These are phyloP conservation scores for Cyrtodaria siliqua DNA, from an alignment of 2,888 invertebrate genomes.

Conservation along the genomic window DNA sequence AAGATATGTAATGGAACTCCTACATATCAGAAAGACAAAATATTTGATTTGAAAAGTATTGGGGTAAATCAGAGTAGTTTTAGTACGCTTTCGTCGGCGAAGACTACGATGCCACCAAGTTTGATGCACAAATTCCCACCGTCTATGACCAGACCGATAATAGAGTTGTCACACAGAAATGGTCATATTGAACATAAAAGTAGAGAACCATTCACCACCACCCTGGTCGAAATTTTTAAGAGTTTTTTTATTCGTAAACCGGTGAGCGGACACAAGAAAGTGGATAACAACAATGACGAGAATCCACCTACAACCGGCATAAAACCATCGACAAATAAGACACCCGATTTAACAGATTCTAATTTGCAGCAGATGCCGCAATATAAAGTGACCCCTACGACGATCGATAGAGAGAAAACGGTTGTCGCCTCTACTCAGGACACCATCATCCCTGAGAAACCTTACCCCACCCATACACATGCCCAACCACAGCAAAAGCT, in stretches of 20 bases:
- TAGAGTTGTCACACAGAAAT: slow-evolving; percentile 64
- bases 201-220: slow-evolving; percentile 62
- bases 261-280: slow-evolving; percentile 42
- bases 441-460: slow-evolving; percentile 71
- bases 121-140: slow-evolving; percentile 33
- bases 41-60: slow-evolving; percentile 85
- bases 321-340: background rate
- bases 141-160: slow-evolving; percentile 36
- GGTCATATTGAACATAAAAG: slow-evolving; percentile 70
- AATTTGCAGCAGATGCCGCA: background rate
- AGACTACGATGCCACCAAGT: slow-evolving; percentile 42
- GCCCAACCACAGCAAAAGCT: slow-evolving; percentile 45
- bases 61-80: slow-evolving; percentile 61
- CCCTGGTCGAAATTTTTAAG: slow-evolving; percentile 61
- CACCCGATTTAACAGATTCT: background rate
- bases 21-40: slow-evolving; percentile 88
- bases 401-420: slow-evolving; percentile 40
- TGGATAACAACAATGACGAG: slow-evolving; percentile 55
- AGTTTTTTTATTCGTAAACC: slow-evolving; percentile 63
- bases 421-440: slow-evolving; percentile 41
- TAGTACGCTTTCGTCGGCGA: slow-evolving; percentile 27
- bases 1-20: slow-evolving; percentile 86
- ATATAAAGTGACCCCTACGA: slow-evolving; percentile 11
- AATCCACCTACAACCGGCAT: slow-evolving; percentile 39
- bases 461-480: slow-evolving; percentile 58